Conservation (phyloP, 1,140 invertebrate genomes). For the Cotesia chilonis region DNA sequence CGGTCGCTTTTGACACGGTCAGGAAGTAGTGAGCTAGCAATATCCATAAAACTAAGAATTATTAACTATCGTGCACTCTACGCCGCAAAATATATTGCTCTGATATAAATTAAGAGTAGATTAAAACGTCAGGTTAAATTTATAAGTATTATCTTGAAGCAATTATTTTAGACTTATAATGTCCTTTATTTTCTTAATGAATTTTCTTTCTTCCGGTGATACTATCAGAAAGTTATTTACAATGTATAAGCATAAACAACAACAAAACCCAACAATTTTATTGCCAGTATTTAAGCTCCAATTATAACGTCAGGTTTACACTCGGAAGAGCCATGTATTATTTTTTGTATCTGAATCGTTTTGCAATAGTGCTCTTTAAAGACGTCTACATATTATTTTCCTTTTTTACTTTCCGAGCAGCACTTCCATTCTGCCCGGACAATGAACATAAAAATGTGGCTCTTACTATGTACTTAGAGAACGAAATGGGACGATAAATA, state of each 20-base stretch:
- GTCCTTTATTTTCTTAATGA: too few species aligned
- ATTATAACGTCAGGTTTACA: slow-evolving; percentile 9
- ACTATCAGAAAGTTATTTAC: too few species aligned
- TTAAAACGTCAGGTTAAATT: not conserved
- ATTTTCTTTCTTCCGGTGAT: too few species aligned
- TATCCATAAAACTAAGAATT: too few species aligned
- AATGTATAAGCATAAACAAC: not conserved
- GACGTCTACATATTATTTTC: slow-evolving; percentile 8
- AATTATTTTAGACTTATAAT: too few species aligned
- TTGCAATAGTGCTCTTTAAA: not conserved
- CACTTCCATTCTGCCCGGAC: slow-evolving; percentile 29
- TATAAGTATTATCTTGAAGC: not conserved
- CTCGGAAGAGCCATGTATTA: not conserved
- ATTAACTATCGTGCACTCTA: too few species aligned
- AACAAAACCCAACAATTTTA: slow-evolving; percentile 13
- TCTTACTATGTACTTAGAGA: slow-evolving; percentile 53
- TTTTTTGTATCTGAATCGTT: slow-evolving; percentile 24
- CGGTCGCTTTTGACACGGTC: too few species aligned
- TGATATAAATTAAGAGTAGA: not conserved
- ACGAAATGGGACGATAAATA: slow-evolving; percentile 57
- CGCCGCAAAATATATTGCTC: not conserved
- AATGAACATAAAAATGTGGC: slow-evolving; percentile 51
- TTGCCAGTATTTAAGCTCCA: not conserved
- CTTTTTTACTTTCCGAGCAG: not conserved
- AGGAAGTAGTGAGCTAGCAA: too few species aligned